A percentile compares a stretch with the other conserved stretches of the same genome.
phyloP scores from a whole-genome alignment of 2,113 vertebrate genomes.

The Ictidomys tridecemlineatus region DNA sequence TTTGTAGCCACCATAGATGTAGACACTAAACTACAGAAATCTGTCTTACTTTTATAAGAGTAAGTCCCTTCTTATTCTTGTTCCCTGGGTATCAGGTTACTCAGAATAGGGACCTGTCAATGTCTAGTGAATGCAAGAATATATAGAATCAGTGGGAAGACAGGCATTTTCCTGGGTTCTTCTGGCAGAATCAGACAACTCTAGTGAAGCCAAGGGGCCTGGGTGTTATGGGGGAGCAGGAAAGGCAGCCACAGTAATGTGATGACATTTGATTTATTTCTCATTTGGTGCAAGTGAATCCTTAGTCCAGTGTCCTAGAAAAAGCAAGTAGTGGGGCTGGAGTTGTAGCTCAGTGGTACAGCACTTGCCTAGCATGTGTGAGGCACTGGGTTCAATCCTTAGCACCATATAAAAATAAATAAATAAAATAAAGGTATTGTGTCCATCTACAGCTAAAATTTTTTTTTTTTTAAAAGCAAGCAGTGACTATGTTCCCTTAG shows the following conservation, averaged over 20 bases:
- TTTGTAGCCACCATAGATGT: not conserved
- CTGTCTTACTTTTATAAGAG: not conserved
- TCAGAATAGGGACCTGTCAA: not conserved
- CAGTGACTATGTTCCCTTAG: not conserved
- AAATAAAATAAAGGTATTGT: no score
- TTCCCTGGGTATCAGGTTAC: not conserved
- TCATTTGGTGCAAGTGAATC: not conserved
- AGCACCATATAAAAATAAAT: no score
- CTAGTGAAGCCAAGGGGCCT: not conserved
- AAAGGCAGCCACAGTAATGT: not conserved
- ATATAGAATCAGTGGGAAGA: not conserved
- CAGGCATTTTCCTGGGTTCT: not conserved
- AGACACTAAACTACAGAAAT: not conserved
- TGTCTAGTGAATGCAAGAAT: not conserved
- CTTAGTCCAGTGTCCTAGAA: conserved; percentile 13
- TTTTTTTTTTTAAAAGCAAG: not conserved
- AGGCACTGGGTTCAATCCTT: no score
- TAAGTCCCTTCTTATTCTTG: not conserved
- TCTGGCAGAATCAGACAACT: not conserved
- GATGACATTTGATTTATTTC: not conserved
- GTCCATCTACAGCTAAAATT: no score
- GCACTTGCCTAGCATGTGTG: no score
- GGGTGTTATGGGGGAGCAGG: not conserved
- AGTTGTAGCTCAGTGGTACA: no score
- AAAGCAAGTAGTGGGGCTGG: not conserved